Evolutionary conservation across 2,888 invertebrate genomes (phyloP).

Genomic region (Dusona sp.): DNA sequence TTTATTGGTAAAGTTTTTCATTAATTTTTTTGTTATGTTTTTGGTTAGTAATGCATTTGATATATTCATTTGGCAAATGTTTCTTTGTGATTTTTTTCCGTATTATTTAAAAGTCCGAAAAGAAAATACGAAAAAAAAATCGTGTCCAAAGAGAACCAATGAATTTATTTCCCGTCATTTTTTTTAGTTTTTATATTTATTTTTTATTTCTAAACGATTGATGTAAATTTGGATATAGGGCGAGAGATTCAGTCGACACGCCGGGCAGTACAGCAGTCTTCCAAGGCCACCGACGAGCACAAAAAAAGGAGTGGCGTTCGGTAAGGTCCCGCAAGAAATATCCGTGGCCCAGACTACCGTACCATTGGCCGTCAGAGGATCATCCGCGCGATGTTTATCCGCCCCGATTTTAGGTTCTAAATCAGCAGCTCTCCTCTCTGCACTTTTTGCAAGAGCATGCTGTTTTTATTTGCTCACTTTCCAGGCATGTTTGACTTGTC

Average conservation of each 20-base stretch:
- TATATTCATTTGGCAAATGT: not conserved
- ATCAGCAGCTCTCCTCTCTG: slow-evolving; percentile 69
- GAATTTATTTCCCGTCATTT: not conserved
- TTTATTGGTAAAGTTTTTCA: not conserved
- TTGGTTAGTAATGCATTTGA: not conserved
- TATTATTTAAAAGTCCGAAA: not conserved
- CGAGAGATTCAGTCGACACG: slow-evolving; percentile 82
- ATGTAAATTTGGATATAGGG: slow-evolving; percentile 74
- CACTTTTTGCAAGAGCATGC: slow-evolving; percentile 26
- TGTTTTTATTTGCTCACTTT: not conserved
- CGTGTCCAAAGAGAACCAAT: not conserved
- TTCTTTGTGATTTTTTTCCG: not conserved
- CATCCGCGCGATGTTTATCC: slow-evolving; percentile 92
- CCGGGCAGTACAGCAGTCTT: slow-evolving; percentile 91
- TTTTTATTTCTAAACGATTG: slow-evolving; percentile 6
- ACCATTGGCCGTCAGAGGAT: slow-evolving; percentile 85
- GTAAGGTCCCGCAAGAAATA: slow-evolving; percentile 86
- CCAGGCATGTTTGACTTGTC: slow-evolving; percentile 5
- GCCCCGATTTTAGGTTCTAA: slow-evolving; percentile 95
- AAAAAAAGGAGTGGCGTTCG: slow-evolving; percentile 90
- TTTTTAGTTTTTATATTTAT: not conserved
- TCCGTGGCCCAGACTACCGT: slow-evolving; percentile 78
- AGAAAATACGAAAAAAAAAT: not conserved
- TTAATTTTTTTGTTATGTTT: not conserved
- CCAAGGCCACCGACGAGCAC: slow-evolving; percentile 87